Evolutionary conservation across 2,888 invertebrate genomes (phyloP), one percentile per base, ranked within the genome.

Genomic region (Limnephilus marmoratus): DNA sequence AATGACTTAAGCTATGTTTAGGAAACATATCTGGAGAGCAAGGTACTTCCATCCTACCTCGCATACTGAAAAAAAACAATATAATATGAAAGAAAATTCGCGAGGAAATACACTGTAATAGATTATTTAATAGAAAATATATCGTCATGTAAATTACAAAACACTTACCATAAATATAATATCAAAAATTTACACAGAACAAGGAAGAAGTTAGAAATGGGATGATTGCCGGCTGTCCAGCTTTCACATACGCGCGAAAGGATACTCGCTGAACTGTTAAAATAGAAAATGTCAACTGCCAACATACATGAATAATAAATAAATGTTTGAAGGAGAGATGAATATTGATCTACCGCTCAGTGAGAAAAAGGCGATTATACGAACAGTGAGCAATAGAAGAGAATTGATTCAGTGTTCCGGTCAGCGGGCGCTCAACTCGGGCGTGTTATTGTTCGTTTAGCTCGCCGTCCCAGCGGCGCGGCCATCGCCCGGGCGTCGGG

Each of bases 381-480:
- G 34, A 85, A 85, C 85, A 45, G 41, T 85, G 34, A 85, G 45
- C 85, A n/a, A 68, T 24, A 68, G 53, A 68, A 68, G 53, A 85
- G 85, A 45, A 41, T 37, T 41, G 37, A 85, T 85, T 41, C n/a
- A n/a, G 85, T 85, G 34, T 41, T 45, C 34, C 85, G 41, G 85
- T 41, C 85, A 85, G 85, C 24, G 41, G 41, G 85, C 85, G n/a
- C 85, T 85, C 85, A 85, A 85, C 24, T 85, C 41, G 45, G n/a
- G 85, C 85, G 85, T 41, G 85, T 85, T 85, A 85, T 85, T 85
- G 85, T 85, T 85, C 85, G 41, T n/a, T 45, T n/a, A 45, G 41
- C 41, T 85, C 85, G 37, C 24, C 85, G 85, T n/a, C 85, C 85
- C 45, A 45, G 18, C 85, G 85, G 85, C 85, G 37, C 37, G 53